Evolutionary conservation across 2,888 invertebrate genomes (phyloP), one percentile per base, ranked within the genome.

Genomic region (Drosophila percnosoma): DNA sequence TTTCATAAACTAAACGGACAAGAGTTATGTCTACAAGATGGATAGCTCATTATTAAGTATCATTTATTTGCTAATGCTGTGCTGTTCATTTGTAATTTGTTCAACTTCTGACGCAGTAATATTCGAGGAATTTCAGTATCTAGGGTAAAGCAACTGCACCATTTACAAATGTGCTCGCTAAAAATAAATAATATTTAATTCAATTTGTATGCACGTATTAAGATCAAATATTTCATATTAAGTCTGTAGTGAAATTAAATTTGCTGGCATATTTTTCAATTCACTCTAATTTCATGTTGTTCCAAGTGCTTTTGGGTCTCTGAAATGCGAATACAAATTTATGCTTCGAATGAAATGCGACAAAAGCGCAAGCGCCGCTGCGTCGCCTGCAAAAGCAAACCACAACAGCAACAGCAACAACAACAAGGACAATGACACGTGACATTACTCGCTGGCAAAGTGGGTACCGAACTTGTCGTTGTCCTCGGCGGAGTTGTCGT

Each of bases 301-400:
- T 45, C 4, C 6, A 29, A 40, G 8, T 34, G 34, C 33, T 4
- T 38, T 42, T 49, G 21, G 21, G 13, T 15, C 15, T 24, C 7
- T 53, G 21, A 29, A 34, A 34, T 18, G 27, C 36, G 24, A 68
- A 66, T 68, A 61, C 34, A 64, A 69, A 64, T 63, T 63, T 53
- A 63, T 65, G 45, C 11, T 48, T 24, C 15, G 31, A 45, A 51
- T 54, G 15, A 64, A 65, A 24, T 45, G 40, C 34, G 48, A 60
- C 54, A 70, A 72, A 57, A 68, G 71, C 72, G 80, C 69, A 72
- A 82, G 59, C 73, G 83, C 68, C 86, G 69, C 58, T 58, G 53
- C 60, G 87, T 81, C 84, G 83, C 87, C 75, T 61, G 34, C 34
- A 59, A 63, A 58, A 64, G 60, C 52, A 76, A 75, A 75, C 88